Percentiles rank a stretch among this genome's conserved stretches.
Conservation (phyloP, 2,797 vertebrate species). For the Alosa sapidissima region DNA sequence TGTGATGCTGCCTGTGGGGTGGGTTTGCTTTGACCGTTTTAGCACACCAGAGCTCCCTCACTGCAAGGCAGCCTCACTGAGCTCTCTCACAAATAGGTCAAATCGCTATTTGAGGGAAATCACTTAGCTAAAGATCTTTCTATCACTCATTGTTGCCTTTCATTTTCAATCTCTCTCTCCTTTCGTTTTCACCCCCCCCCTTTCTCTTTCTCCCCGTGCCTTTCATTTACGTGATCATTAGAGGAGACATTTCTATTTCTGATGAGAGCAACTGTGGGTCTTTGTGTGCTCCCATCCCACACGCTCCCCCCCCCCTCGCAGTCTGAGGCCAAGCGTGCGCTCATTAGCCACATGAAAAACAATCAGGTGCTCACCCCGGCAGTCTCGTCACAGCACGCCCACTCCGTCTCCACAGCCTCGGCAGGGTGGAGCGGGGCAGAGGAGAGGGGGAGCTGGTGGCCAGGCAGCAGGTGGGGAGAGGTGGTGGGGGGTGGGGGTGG, state of each 20-base stretch:
- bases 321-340: slow-evolving; percentile 60
- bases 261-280: slow-evolving; percentile 46
- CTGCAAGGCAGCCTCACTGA: not conserved
- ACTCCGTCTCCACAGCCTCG: not conserved
- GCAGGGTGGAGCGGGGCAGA: not conserved
- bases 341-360: slow-evolving; percentile 63
- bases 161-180: not conserved
- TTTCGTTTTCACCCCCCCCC: not conserved
- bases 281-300: slow-evolving; percentile 55
- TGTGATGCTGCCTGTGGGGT: not conserved
- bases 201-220: not conserved
- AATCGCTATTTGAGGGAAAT: slow-evolving; percentile 14
- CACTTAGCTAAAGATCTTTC: not conserved
- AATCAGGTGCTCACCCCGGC: slow-evolving; percentile 23
- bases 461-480: not conserved
- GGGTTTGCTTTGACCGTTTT: not conserved
- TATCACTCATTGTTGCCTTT: not conserved
- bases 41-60: not conserved
- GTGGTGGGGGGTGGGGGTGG: not conserved
- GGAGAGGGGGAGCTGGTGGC: not conserved
- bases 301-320: slow-evolving; percentile 51
- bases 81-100: slow-evolving; percentile 32
- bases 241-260: slow-evolving; percentile 30
- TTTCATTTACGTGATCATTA: slow-evolving; percentile 9
- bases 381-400: slow-evolving; percentile 13